Base-by-base conservation (phyloP, 37 sponge, comb jelly and placozoan genomes). In the Dysidea cf. avara region DNA sequence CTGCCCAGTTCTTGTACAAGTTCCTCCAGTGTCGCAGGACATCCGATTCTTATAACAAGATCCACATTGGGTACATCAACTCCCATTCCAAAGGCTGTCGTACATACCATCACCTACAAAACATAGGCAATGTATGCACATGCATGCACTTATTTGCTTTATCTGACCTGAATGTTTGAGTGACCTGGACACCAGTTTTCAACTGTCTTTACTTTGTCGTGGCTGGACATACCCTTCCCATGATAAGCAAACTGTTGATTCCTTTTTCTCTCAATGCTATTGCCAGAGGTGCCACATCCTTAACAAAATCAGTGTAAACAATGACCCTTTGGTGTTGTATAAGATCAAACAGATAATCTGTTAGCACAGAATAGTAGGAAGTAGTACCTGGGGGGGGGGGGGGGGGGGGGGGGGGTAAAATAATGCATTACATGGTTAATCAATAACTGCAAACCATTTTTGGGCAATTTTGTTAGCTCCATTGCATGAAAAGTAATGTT, bases 41-140 rank as follows among this genome's bases (percentile, higher is more conserved):
- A 54, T 35, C 59, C 78, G 24, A 66, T 28, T 51, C 68, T 37
- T 17, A 77, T 25, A 2, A 77, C 68, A 9, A 55, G n/a, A 6
- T 62, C 64, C n/a, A 75, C 53, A 47, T 62, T 22, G 9, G 63
- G 63, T 3, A 50, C 53, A 36, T 77, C 59, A 4, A 77, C 49
- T 22, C 78, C 68, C 67, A 77, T 55, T 22, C 78, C 78, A 66
- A 77, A 77, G 3, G 78, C 68, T 17, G 58, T 66, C 4, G 78
- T 77, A 20, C 68, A 65, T 7, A 77, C 68, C 68, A 77, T 66
- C 2, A 77, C 59, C 48, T 77, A 29, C 3, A 60, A 6, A 7
- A 26, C 17, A 7, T 5, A 7, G 22, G n/a, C 30, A n/a, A 26
- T 59, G 21, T 28, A 57, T 17, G 24, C 59, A n/a, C 21, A 57